Percentiles rank a stretch among this genome's conserved stretches.
Evolutionary conservation across 2,797 vertebrate species (phyloP).

Genomic region (Sebastes cheni): DNA sequence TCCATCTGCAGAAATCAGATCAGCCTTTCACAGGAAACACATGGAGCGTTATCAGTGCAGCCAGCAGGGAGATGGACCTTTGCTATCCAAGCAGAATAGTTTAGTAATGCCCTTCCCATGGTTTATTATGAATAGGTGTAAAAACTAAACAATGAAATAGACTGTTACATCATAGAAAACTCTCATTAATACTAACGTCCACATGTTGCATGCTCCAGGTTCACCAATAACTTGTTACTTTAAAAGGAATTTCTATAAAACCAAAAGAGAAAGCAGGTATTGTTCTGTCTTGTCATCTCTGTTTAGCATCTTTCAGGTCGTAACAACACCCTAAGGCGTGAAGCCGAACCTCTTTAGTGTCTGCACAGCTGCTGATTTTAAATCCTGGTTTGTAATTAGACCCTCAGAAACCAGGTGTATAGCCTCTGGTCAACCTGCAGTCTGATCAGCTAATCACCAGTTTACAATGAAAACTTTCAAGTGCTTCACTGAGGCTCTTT

Average conservation of each 20-base stretch:
- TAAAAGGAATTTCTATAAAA: neutral
- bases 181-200: neutral
- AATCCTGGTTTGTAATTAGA: constrained; percentile 52
- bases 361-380: constrained; percentile 48
- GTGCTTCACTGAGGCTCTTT: constrained; percentile 1
- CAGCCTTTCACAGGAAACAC: constrained; percentile 31
- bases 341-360: constrained; percentile 24
- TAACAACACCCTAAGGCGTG: constrained; percentile 63
- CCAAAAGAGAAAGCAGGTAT: neutral
- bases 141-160: neutral
- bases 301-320: constrained; percentile 4
- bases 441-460: constrained; percentile 23
- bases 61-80: constrained; percentile 16
- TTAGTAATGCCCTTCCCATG: neutral
- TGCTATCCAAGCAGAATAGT: neutral
- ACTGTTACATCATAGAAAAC: neutral
- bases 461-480: constrained; percentile 4
- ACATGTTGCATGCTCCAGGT: neutral
- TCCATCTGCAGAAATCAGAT: constrained; percentile 61
- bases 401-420: constrained; percentile 53
- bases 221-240: neutral
- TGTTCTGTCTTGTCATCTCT: neutral
- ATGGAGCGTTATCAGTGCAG: constrained; percentile 24
- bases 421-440: constrained; percentile 28
- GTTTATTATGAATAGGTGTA: neutral